These are phyloP conservation scores for Hassar affinis DNA, from an alignment of 2,113 vertebrate species.

Conservation along the genomic window DNA sequence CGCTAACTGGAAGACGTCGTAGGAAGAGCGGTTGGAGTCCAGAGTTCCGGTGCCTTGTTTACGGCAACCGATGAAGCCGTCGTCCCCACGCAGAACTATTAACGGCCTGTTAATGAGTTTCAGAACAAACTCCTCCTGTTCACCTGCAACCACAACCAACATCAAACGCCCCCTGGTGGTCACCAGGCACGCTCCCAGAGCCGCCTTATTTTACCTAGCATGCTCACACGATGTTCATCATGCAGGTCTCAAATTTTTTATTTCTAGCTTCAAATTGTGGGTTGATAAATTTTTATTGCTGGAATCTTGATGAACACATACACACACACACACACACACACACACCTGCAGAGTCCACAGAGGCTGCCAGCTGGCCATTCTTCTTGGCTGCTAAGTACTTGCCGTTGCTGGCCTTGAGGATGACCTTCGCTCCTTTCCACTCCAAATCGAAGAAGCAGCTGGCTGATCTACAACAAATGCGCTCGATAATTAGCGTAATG, in stretches of 20 bases:
- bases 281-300: background rate
- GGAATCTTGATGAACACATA: too few relatives aligned
- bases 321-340: slow-evolving; percentile 23
- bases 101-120: slow-evolving; percentile 96
- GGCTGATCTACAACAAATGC: slow-evolving; percentile 72
- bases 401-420: slow-evolving; percentile 84
- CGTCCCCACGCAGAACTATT: slow-evolving; percentile 91
- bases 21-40: slow-evolving; percentile 91
- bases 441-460: slow-evolving; percentile 91
- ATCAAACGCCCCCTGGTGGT: background rate
- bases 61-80: slow-evolving; percentile 96
- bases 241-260: too few relatives aligned
- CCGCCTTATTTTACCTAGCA: too few relatives aligned
- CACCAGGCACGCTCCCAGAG: background rate
- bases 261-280: too few relatives aligned
- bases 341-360: slow-evolving; percentile 83
- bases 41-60: slow-evolving; percentile 85
- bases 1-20: slow-evolving; percentile 92
- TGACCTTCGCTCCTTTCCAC: slow-evolving; percentile 86
- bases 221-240: too few relatives aligned
- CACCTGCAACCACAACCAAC: slow-evolving; percentile 66
- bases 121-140: slow-evolving; percentile 89
- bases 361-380: slow-evolving; percentile 91
- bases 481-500: background rate
- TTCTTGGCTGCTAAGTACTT: slow-evolving; percentile 93